These are phyloP conservation scores for Leucoraja ocellata DNA, from an alignment of 2,797 vertebrate genomes.

Conservation along the genomic window DNA sequence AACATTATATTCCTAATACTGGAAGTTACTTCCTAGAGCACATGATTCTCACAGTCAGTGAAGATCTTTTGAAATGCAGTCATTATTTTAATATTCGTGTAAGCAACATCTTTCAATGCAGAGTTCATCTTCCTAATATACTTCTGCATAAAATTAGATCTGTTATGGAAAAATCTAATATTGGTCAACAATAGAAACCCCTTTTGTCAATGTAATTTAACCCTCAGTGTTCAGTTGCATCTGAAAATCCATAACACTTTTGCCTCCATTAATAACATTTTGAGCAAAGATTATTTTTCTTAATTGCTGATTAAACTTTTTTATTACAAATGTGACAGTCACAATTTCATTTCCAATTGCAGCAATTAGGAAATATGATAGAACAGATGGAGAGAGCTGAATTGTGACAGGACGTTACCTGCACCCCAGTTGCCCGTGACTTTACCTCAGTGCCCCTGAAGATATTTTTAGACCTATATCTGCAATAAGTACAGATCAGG, in stretches of 20 bases:
- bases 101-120: not conserved
- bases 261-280: not conserved
- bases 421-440: not conserved
- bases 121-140: not conserved
- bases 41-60: not conserved
- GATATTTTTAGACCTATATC: not conserved
- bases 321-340: not conserved
- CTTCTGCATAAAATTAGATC: not conserved
- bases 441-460: not conserved
- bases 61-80: not conserved
- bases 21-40: no score
- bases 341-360: not conserved
- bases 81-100: not conserved
- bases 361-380: not conserved
- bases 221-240: not conserved
- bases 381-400: not conserved
- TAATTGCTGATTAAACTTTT: not conserved
- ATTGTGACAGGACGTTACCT: not conserved
- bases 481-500: not conserved
- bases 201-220: not conserved
- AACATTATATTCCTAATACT: no score
- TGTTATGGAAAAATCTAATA: not conserved
- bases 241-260: not conserved
- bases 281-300: not conserved
- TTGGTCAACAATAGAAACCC: not conserved